A percentile compares a stretch with the other conserved stretches of the same genome.
Evolutionary conservation across 2,797 vertebrate species (phyloP).

Genomic region (Eulemur rubriventer): DNA sequence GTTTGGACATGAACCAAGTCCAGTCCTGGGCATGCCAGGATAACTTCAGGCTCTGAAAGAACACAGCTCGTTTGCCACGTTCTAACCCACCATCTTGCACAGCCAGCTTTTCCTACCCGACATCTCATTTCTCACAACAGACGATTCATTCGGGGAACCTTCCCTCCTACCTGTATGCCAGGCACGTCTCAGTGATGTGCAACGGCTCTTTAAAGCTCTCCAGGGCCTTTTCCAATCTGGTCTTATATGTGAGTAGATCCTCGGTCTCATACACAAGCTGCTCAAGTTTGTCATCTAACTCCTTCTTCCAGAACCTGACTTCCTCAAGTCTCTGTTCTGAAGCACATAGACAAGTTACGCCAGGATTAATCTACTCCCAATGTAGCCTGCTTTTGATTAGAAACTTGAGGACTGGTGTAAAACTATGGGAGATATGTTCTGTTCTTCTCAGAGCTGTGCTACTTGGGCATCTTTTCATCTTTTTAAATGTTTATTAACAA

Average conservation of each 20-base stretch:
- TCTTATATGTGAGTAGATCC: slow-evolving; percentile 84
- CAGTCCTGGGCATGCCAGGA: neutral
- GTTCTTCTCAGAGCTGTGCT: neutral
- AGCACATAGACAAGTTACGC: slow-evolving; percentile 5
- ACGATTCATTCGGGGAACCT: neutral
- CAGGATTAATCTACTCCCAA: neutral
- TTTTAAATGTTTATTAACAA: neutral
- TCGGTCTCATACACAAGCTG: slow-evolving; percentile 90
- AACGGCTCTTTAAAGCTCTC: slow-evolving; percentile 88
- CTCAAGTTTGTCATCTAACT: slow-evolving; percentile 91
- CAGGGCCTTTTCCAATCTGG: slow-evolving; percentile 89
- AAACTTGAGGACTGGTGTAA: neutral
- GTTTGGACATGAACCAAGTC: neutral
- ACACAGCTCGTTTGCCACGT: neutral
- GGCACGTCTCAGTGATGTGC: slow-evolving; percentile 86
- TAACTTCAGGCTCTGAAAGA: neutral
- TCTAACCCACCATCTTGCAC: neutral
- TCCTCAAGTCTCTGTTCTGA: slow-evolving; percentile 92
- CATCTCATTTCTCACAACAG: neutral
- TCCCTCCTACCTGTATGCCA: slow-evolving; percentile 90
- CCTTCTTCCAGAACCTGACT: slow-evolving; percentile 92
- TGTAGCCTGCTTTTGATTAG: neutral
- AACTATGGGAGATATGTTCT: neutral
- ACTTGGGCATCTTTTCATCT: neutral
- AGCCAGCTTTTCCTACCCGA: neutral